These are phyloP conservation scores for Maconellicoccus hirsutus DNA, from an alignment of 1,140 invertebrate genomes.

Conservation along the genomic window DNA sequence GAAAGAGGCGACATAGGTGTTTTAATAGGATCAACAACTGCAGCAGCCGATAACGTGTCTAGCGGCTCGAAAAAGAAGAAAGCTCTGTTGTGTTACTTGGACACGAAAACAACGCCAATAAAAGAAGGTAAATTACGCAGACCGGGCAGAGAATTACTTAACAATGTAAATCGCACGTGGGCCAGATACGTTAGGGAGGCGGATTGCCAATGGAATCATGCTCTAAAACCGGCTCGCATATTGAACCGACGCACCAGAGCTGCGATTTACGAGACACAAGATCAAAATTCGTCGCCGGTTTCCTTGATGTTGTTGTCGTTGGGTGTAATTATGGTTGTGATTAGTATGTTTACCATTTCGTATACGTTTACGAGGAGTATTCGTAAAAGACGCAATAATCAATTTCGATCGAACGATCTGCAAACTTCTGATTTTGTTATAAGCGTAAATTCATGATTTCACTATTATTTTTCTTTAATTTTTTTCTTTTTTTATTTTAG, in stretches of 20 bases:
- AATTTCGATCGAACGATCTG: not conserved
- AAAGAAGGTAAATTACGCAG: conserved; percentile 40
- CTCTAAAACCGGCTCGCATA: conserved; percentile 25
- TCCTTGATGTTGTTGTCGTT: not conserved
- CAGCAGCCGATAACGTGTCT: conserved; percentile 42
- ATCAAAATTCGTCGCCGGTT: not conserved
- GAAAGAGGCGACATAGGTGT: conserved; percentile 51
- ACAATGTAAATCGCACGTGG: conserved; percentile 52
- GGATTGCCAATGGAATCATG: conserved; percentile 40
- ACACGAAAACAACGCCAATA: conserved; percentile 42
- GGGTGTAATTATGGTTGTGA: not conserved
- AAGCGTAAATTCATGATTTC: not conserved
- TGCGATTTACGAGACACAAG: not conserved
- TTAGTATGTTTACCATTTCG: not conserved
- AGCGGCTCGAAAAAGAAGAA: conserved; percentile 47
- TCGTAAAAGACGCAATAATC: not conserved
- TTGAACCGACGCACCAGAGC: conserved; percentile 1
- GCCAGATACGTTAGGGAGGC: conserved; percentile 53
- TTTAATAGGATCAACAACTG: conserved; percentile 49
- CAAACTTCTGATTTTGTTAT: not conserved
- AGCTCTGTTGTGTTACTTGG: conserved; percentile 50
- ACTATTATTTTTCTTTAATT: not conserved
- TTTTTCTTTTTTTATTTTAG: not conserved
- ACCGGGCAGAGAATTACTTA: conserved; percentile 42
- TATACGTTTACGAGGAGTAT: not conserved